phyloP scores from a whole-genome alignment of 2,797 vertebrate genomes.

The Sandelia bainsii region DNA sequence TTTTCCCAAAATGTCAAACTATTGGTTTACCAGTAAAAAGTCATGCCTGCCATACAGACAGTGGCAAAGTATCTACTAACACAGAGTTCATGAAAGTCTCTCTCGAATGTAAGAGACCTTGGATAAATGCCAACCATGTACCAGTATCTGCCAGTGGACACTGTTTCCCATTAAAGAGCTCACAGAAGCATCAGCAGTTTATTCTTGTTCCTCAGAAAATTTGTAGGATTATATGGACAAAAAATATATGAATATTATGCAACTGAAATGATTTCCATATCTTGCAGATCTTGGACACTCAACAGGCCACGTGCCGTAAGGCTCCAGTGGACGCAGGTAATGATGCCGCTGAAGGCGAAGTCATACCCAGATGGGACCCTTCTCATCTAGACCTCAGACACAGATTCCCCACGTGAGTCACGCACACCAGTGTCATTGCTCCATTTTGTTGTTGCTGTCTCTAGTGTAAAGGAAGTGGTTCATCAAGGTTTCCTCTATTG shows the following conservation, averaged over 20 bases:
- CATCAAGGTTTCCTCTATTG: not conserved
- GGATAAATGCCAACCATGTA: not conserved
- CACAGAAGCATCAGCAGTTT: not conserved
- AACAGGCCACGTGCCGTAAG: constrained; percentile 68
- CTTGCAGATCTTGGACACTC: constrained; percentile 82
- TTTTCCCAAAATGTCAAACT: not conserved
- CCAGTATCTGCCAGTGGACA: not conserved
- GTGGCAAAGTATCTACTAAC: not conserved
- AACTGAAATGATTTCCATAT: constrained; percentile 3
- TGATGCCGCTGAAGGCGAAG: constrained; percentile 33
- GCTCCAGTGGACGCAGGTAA: constrained; percentile 54
- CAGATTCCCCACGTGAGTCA: constrained; percentile 78
- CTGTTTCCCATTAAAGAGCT: not conserved
- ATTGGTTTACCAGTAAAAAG: no score
- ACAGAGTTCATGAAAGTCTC: not conserved
- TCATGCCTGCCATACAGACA: not conserved
- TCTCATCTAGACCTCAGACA: constrained; percentile 81
- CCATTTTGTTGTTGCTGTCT: constrained; percentile 1
- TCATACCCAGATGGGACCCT: constrained; percentile 78
- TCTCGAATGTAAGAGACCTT: not conserved
- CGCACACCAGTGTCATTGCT: constrained; percentile 4
- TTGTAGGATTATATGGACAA: no score
- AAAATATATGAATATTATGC: not conserved
- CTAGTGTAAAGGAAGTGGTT: not conserved
- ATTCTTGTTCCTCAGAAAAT: no score